Conservation (phyloP, 2,797 vertebrate species). For the Malurus splendens region DNA sequence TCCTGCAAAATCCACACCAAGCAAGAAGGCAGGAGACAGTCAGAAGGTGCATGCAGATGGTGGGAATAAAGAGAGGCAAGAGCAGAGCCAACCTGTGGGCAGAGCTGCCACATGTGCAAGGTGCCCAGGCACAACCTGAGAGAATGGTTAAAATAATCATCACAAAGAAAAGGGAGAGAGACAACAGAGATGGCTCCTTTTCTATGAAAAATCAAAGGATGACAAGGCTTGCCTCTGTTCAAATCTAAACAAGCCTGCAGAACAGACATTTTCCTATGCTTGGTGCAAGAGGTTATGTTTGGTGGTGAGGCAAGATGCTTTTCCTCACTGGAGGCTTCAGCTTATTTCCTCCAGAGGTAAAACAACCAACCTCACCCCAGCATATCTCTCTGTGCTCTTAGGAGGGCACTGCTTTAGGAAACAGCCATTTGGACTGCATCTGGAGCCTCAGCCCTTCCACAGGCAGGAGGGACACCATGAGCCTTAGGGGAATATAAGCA, state of each 20-base stretch:
- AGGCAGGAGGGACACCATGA: not conserved
- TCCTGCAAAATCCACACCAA: not conserved
- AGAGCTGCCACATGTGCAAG: rapidly evolving
- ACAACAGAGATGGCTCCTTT: not conserved
- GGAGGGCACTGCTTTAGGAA: not conserved
- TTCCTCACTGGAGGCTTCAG: not conserved
- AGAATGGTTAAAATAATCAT: not conserved
- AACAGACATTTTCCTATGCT: not conserved
- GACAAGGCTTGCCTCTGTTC: not conserved
- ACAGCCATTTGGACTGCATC: not conserved
- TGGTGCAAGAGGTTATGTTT: not conserved
- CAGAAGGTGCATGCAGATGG: rapidly evolving
- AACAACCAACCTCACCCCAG: not conserved
- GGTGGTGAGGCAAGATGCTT: not conserved
- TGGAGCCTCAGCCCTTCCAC: not conserved
- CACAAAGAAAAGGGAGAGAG: not conserved
- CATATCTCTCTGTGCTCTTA: not conserved
- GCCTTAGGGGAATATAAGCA: not conserved
- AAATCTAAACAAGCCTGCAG: not conserved
- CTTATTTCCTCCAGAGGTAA: not conserved
- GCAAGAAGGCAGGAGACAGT: rapidly evolving
- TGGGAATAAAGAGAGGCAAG: not conserved
- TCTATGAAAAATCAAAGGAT: not conserved
- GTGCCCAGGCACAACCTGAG: not conserved
- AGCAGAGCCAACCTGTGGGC: not conserved